These are phyloP conservation scores for Achatina immaculata DNA, from an alignment of 1,140 invertebrate species.

Conservation along the genomic window DNA sequence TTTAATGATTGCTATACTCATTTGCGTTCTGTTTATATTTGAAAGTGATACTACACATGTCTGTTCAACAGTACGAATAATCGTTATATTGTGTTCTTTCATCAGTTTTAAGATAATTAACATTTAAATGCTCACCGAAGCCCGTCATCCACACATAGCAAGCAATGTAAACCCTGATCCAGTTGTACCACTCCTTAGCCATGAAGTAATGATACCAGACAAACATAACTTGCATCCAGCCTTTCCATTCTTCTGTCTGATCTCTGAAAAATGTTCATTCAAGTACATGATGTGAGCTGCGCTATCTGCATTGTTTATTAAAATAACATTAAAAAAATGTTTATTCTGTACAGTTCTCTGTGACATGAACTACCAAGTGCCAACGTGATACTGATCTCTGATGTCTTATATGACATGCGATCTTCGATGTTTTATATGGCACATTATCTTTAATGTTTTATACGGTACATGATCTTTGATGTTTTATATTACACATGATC, in stretches of 20 bases:
- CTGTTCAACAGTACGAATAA: too few species aligned
- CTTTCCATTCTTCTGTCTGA: slow-evolving; percentile 66
- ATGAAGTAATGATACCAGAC: slow-evolving; percentile 65
- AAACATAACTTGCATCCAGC: slow-evolving; percentile 66
- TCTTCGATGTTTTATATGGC: background rate
- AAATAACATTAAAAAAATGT: background rate
- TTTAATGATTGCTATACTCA: too few species aligned
- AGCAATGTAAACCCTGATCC: slow-evolving; percentile 62
- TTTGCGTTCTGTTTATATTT: too few species aligned
- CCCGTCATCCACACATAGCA: slow-evolving; percentile 66
- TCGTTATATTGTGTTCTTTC: too few species aligned
- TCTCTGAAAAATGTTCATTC: slow-evolving; percentile 42
- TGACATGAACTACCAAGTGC: background rate
- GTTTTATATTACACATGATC: too few species aligned
- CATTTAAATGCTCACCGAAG: slow-evolving; percentile 60
- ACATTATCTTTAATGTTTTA: background rate
- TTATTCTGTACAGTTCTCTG: background rate
- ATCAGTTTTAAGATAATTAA: too few species aligned
- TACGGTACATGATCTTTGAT: too few species aligned
- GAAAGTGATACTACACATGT: too few species aligned
- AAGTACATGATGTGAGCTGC: background rate
- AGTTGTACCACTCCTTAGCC: slow-evolving; percentile 63
- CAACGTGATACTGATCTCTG: background rate
- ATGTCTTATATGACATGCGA: background rate
- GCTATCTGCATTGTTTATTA: background rate